phyloP scores from a whole-genome alignment of 1,140 invertebrate genomes.

The Zaprionus tsacasi region DNA sequence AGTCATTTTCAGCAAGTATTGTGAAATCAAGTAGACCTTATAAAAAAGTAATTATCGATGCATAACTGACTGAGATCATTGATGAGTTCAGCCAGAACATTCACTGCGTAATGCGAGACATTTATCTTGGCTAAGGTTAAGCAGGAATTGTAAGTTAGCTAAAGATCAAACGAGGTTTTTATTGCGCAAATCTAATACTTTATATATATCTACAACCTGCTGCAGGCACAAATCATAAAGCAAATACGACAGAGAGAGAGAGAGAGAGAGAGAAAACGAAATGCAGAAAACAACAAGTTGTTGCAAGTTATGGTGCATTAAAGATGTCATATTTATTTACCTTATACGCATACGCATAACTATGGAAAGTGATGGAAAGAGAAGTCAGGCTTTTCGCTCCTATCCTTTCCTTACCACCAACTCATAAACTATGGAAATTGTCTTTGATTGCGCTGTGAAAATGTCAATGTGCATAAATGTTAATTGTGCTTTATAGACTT shows the following conservation, averaged over 20 bases:
- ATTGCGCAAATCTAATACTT: not conserved
- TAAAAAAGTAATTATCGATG: not conserved
- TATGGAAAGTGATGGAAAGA: not conserved
- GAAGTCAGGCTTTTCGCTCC: not conserved
- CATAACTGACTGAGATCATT: conserved; percentile 41
- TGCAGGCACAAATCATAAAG: not conserved
- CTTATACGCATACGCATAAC: conserved; percentile 31
- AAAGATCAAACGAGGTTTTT: not conserved
- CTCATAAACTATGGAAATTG: conserved; percentile 33
- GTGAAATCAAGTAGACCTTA: not conserved
- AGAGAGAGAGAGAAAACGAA: not conserved
- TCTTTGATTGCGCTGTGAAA: conserved; percentile 33
- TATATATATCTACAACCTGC: conserved; percentile 4
- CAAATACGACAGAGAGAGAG: not conserved
- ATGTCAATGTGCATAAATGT: conserved; percentile 52
- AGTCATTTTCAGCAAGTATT: conserved; percentile 14
- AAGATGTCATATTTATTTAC: conserved; percentile 51
- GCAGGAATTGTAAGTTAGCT: not conserved
- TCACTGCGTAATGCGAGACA: not conserved
- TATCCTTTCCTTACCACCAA: not conserved
- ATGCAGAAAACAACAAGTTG: conserved; percentile 23
- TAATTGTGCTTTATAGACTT: conserved; percentile 70
- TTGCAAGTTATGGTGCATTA: conserved; percentile 32
- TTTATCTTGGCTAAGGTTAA: not conserved
- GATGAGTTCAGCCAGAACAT: not conserved